Conservation (phyloP, 1,140 invertebrate species). For the Neotoxoptera formosana region DNA sequence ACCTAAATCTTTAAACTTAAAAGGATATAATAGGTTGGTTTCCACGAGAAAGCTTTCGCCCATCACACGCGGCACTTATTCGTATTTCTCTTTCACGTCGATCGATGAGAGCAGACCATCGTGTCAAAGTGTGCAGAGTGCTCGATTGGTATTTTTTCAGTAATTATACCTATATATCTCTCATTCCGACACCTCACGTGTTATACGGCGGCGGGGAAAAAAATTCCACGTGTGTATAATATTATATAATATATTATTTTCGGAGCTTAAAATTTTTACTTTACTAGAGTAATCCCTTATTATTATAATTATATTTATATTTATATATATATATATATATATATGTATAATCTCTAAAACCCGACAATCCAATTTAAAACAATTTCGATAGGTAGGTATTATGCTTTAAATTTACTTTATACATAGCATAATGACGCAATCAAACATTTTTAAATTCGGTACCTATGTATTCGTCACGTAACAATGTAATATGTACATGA, state of each 20-base stretch:
- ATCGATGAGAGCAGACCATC: background rate
- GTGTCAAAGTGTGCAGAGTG: background rate
- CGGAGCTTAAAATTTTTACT: background rate
- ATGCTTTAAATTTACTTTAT: background rate
- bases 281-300: background rate
- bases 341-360: background rate
- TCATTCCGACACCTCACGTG: background rate
- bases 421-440: background rate
- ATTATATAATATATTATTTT: background rate
- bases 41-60: background rate
- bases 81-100: background rate
- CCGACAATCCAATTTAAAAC: background rate
- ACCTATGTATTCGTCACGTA: background rate
- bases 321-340: no score
- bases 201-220: no score
- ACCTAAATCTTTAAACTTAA: background rate
- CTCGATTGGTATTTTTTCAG: background rate
- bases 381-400: background rate
- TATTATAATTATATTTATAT: background rate
- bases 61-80: background rate
- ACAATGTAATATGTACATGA: background rate
- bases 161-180: background rate
- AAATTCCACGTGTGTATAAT: background rate
- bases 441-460: background rate
- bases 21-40: conserved; percentile 11